These are phyloP conservation scores for Lepidotrigona ventralis DNA, from an alignment of 1,140 invertebrate species.

Conservation along the genomic window DNA sequence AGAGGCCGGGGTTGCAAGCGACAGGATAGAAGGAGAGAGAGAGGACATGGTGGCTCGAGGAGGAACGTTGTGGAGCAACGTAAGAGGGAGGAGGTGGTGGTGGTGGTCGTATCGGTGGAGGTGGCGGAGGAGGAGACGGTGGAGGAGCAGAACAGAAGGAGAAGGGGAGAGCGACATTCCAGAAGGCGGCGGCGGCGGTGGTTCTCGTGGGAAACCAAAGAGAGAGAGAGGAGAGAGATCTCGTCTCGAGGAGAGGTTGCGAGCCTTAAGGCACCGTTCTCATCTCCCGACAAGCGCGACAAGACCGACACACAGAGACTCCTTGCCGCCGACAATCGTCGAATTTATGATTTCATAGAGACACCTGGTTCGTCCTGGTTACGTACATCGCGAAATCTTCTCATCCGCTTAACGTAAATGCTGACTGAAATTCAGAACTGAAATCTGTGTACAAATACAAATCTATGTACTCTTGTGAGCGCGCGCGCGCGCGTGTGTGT, in stretches of 20 bases:
- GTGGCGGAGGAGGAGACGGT: slow-evolving; percentile 46
- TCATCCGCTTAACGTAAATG: background rate
- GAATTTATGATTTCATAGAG: slow-evolving; percentile 58
- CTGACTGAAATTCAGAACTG: background rate
- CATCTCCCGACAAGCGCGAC: slow-evolving; percentile 71
- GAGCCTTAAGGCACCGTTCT: slow-evolving; percentile 73
- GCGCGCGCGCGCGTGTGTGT: fast-evolving
- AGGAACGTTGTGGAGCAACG: slow-evolving; percentile 40
- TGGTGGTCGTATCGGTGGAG: slow-evolving; percentile 41
- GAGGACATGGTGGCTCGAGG: slow-evolving; percentile 23
- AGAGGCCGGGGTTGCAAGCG: slow-evolving; percentile 32
- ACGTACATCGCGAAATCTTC: background rate
- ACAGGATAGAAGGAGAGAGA: slow-evolving; percentile 28
- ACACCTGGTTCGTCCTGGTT: background rate
- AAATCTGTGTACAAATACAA: background rate
- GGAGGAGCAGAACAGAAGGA: slow-evolving; percentile 63
- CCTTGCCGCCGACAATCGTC: slow-evolving; percentile 52
- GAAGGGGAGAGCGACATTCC: slow-evolving; percentile 79
- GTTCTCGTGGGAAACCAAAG: slow-evolving; percentile 80
- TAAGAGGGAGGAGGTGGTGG: slow-evolving; percentile 48
- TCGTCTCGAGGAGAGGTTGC: slow-evolving; percentile 67
- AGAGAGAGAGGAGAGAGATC: slow-evolving; percentile 70
- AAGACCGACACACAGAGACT: slow-evolving; percentile 57
- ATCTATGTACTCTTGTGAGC: too few relatives aligned
- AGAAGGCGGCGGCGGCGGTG: slow-evolving; percentile 80